A percentile compares a stretch with the other conserved stretches of the same genome.
These are phyloP conservation scores for Diarsia brunnea DNA, from an alignment of 2,888 invertebrate genomes.

Conservation along the genomic window DNA sequence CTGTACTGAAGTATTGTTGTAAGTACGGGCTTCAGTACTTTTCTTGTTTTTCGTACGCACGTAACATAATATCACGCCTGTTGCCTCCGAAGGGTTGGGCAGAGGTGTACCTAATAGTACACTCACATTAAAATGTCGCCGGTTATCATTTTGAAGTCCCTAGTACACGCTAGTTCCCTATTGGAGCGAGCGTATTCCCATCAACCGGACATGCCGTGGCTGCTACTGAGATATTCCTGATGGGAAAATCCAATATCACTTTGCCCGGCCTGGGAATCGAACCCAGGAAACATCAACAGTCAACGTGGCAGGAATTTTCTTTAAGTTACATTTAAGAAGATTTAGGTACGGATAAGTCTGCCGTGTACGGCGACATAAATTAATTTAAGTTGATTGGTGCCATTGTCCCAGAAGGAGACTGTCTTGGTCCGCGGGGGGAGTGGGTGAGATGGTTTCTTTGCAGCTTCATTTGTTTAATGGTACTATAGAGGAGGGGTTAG, in stretches of 20 bases:
- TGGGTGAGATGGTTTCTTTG: neutral
- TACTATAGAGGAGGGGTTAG: too few relatives aligned
- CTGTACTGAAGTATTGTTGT: neutral
- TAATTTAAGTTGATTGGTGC: constrained; percentile 22
- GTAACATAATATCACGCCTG: neutral
- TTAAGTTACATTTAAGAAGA: neutral
- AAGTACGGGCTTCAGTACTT: neutral
- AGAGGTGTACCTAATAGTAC: neutral
- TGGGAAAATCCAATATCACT: neutral
- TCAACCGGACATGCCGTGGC: neutral
- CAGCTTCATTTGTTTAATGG: constrained; percentile 17
- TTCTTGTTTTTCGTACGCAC: neutral
- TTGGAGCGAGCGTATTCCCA: neutral
- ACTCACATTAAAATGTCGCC: neutral
- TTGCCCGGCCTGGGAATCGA: neutral
- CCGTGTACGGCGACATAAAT: neutral
- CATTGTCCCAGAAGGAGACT: constrained; percentile 16
- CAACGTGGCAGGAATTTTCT: neutral
- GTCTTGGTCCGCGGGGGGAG: too few relatives aligned
- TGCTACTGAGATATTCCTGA: neutral
- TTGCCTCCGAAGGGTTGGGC: neutral
- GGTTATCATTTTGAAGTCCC: neutral
- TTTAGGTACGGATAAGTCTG: neutral
- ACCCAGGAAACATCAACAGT: neutral
- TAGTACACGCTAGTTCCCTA: neutral